Evolutionary conservation across 2,888 invertebrate species (phyloP).

Genomic region (Acanthococcus lagerstroemiae): DNA sequence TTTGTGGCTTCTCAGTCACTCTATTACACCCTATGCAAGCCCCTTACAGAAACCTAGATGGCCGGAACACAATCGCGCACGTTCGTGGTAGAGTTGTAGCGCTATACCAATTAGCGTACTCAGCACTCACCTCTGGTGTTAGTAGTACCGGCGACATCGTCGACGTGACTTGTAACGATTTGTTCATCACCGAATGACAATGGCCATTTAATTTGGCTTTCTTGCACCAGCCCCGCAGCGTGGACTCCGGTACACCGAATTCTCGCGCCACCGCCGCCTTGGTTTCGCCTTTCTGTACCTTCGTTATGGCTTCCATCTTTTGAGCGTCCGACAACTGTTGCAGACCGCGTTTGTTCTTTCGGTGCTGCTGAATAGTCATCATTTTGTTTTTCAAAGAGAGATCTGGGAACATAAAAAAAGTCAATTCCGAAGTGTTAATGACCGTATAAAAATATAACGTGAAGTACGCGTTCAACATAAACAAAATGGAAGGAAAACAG

Average conservation of each 20-base stretch:
- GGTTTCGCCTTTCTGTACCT: constrained; percentile 74
- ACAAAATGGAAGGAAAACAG: too few relatives aligned
- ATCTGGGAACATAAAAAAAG: too few relatives aligned
- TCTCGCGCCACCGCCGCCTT: constrained; percentile 77
- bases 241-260: constrained; percentile 77
- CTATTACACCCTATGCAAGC: too few relatives aligned
- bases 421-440: too few relatives aligned
- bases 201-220: constrained; percentile 52
- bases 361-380: constrained; percentile 20
- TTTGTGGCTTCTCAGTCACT: too few relatives aligned
- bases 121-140: constrained; percentile 12
- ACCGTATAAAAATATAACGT: too few relatives aligned
- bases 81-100: too few relatives aligned
- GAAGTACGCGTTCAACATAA: too few relatives aligned
- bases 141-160: constrained; percentile 20
- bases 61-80: too few relatives aligned
- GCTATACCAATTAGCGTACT: too few relatives aligned
- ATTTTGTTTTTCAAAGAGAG: constrained; percentile 12
- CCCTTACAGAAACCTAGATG: too few relatives aligned
- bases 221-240: constrained; percentile 78
- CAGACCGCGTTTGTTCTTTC: constrained; percentile 48
- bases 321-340: constrained; percentile 64
- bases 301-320: constrained; percentile 69
- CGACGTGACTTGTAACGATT: constrained; percentile 20
- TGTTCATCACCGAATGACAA: constrained; percentile 32